Base-by-base conservation (phyloP, 2,797 vertebrate genomes). In the Menidia menidia region DNA sequence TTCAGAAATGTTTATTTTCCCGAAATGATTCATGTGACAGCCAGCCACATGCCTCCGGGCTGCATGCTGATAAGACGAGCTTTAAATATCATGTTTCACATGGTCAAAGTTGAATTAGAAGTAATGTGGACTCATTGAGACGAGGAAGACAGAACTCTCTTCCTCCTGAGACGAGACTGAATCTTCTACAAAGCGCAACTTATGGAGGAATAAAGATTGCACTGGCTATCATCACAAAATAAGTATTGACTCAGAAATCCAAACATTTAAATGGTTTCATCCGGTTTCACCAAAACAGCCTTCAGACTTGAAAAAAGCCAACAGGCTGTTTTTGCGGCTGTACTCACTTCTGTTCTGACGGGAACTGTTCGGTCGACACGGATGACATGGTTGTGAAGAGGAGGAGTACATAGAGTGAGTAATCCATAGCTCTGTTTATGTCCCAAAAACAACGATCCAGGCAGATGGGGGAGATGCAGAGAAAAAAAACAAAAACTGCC, bases 281-380 rank as follows among this genome's bases (percentile, higher is more conserved):
- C 10, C 35, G 6, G 35, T 10, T 39, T 39, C 35, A 5, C 25
- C 61, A 4, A 25, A 32, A 0, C 11, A 4, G 13, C 9, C 6
- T 54, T 43, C 9, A 1, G 25, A 32, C 30, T 60, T 85, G 67
- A 32, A 2, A 2, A 44, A 66, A 85, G 53, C 80, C 85, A 89
- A 85, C 83, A 87, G 69, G 78, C 64, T 73, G 81, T 64, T 81
- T 81, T 25, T 16, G 39, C 33, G 68, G 60, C 70, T 69, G 4
- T 86, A 93, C 93, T 94, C 85, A 94, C 93, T 81, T 85, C 51
- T 80, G 78, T 53, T 80, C 43, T 42, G 88, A 59, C 30, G 93
- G 93, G 81, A 94, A 94, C 44, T 86, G 83, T 58, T 85, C 92
- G 1, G 80, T 62, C 63, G 82, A 89, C 70, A 82, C 84, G 32